Percentiles rank a stretch among this genome's conserved stretches.
These are phyloP conservation scores for Trididemnum miniatum DNA, from an alignment of 23 tunicate species.

Conservation along the genomic window DNA sequence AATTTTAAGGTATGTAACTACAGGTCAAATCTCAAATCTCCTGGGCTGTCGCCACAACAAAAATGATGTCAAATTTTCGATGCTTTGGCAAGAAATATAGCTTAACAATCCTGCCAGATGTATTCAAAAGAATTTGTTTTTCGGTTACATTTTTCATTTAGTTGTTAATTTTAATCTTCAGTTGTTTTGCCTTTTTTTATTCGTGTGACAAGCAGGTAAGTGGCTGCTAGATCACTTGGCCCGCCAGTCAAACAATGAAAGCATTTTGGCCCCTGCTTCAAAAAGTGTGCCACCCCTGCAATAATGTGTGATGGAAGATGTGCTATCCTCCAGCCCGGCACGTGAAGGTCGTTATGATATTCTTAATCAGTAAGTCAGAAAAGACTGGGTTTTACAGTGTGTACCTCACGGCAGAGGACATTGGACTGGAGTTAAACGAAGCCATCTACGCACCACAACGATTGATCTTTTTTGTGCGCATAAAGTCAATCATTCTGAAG, in stretches of 20 bases:
- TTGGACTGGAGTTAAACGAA: too few relatives aligned
- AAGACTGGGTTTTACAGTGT: too few relatives aligned
- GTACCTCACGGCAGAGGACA: too few relatives aligned
- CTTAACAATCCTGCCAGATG: neutral
- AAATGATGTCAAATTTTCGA: neutral
- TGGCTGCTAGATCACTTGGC: neutral
- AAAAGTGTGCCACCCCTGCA: slow-evolving; percentile 1
- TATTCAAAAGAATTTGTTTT: neutral
- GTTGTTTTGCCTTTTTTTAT: neutral
- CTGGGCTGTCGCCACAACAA: slow-evolving; percentile 6
- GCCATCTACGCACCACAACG: too few relatives aligned
- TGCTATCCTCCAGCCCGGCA: too few relatives aligned
- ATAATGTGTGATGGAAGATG: too few relatives aligned
- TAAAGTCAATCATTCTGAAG: too few relatives aligned
- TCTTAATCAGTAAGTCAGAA: too few relatives aligned
- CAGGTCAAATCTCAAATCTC: slow-evolving; percentile 24
- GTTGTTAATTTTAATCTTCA: neutral
- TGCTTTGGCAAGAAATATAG: neutral
- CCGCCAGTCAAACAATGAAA: neutral
- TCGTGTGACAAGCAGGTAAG: neutral
- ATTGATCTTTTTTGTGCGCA: too few relatives aligned
- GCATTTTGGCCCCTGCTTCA: neutral
- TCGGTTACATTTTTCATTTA: neutral
- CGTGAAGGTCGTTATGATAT: too few relatives aligned
- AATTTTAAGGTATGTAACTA: slow-evolving; percentile 10